phyloP scores from a whole-genome alignment of 2,888 invertebrate genomes.

The Capitulum mitella region DNA sequence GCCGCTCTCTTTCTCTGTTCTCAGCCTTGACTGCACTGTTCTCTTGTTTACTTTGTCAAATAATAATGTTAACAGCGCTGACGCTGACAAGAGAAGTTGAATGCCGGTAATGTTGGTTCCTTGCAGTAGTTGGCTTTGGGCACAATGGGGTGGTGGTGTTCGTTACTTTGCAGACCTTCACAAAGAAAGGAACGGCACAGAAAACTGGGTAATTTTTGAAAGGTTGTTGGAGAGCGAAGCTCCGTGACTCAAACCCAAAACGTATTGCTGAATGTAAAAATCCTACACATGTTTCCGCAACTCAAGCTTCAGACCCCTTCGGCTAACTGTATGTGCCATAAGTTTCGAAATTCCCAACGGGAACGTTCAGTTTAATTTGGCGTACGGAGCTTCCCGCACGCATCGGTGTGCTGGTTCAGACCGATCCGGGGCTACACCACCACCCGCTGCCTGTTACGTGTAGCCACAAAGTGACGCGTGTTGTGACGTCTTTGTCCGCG shows the following conservation, averaged over 20 bases:
- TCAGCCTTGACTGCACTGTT: constrained; percentile 8
- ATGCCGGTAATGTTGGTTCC: constrained; percentile 1
- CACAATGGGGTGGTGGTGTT: not conserved
- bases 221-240: too few relatives aligned
- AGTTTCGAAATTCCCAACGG: too few relatives aligned
- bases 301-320: too few relatives aligned
- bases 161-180: not conserved
- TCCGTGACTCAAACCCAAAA: too few relatives aligned
- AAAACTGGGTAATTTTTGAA: too few relatives aligned
- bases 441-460: not conserved
- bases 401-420: not conserved
- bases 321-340: too few relatives aligned
- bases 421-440: constrained; percentile 1
- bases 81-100: not conserved
- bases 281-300: too few relatives aligned
- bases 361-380: too few relatives aligned
- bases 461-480: constrained; percentile 8
- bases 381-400: too few relatives aligned
- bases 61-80: not conserved
- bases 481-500: constrained; percentile 15
- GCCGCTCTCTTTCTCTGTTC: not conserved
- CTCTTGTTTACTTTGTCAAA: constrained; percentile 6
- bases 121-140: constrained; percentile 18
- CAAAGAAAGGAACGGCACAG: too few relatives aligned
- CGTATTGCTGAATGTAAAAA: too few relatives aligned